Conservation (phyloP, 2,113 vertebrate genomes). For the Salvelinus namaycush region DNA sequence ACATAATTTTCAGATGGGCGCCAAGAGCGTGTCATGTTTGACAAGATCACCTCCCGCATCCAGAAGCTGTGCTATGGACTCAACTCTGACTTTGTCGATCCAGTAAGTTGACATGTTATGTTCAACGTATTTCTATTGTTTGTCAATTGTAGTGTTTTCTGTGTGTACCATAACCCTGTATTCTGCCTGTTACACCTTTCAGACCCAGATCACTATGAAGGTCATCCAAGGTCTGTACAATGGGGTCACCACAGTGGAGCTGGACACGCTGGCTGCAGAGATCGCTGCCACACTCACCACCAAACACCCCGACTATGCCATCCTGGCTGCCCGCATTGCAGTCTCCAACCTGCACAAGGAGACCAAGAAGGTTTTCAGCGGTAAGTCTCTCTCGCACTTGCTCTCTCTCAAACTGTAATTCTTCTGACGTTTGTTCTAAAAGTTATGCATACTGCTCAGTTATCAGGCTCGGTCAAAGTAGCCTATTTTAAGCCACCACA, state of each 20-base stretch:
- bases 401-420: no score
- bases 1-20: conserved; percentile 81
- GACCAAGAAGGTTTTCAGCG: conserved; percentile 97
- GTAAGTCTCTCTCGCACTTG: conserved; percentile 62
- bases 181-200: background rate
- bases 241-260: conserved; percentile 91
- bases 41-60: conserved; percentile 95
- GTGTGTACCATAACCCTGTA: background rate
- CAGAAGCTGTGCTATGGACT: conserved; percentile 98
- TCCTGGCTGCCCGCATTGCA: conserved; percentile 91
- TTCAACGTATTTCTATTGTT: background rate
- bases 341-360: conserved; percentile 97
- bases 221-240: conserved; percentile 96
- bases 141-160: background rate
- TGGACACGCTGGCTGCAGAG: conserved; percentile 93
- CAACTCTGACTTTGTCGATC: conserved; percentile 92
- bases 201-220: conserved; percentile 99
- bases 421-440: no score
- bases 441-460: background rate
- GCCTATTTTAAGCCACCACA: no score
- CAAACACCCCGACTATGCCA: conserved; percentile 93
- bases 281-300: conserved; percentile 93
- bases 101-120: conserved; percentile 78
- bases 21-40: conserved; percentile 92
- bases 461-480: background rate